Conservation (phyloP, 2,888 invertebrate genomes). For the Nomada flava region DNA sequence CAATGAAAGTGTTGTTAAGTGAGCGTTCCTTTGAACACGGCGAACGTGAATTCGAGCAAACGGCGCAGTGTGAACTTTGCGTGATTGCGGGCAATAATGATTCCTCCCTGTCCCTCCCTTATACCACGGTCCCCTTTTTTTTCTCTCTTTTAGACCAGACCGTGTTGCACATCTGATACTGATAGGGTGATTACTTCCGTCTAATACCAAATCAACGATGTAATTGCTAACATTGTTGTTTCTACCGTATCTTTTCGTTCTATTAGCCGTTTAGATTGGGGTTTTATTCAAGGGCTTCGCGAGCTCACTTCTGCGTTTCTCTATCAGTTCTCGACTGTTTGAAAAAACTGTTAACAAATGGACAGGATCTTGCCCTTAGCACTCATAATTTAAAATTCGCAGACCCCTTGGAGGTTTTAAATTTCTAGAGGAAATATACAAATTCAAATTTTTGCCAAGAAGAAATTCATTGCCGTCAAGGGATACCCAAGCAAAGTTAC, state of each 20-base stretch:
- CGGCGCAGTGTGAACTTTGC: conserved; percentile 47
- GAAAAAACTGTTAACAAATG: neutral
- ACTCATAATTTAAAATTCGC: neutral
- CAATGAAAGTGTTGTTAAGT: conserved; percentile 62
- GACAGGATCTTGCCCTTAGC: neutral
- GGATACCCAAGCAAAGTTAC: neutral
- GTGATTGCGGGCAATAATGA: conserved; percentile 57
- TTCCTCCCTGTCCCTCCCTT: conserved; percentile 2
- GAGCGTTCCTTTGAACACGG: conserved; percentile 51
- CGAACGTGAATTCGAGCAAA: conserved; percentile 5
- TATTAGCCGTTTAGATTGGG: neutral
- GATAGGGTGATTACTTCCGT: conserved; percentile 50
- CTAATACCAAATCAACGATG: conserved; percentile 40
- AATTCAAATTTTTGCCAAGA: neutral
- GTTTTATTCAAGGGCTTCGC: neutral
- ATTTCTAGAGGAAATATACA: too few species aligned
- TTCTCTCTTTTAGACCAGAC: neutral
- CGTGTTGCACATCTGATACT: conserved; percentile 19
- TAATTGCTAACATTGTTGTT: conserved; percentile 25
- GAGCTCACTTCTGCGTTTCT: neutral
- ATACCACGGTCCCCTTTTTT: neutral
- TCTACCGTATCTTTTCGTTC: neutral
- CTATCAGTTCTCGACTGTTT: neutral
- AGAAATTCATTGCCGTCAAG: neutral
- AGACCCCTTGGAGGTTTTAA: neutral